Conservation (phyloP, 1,140 invertebrate species). For the Lasioglossum baleicum region DNA sequence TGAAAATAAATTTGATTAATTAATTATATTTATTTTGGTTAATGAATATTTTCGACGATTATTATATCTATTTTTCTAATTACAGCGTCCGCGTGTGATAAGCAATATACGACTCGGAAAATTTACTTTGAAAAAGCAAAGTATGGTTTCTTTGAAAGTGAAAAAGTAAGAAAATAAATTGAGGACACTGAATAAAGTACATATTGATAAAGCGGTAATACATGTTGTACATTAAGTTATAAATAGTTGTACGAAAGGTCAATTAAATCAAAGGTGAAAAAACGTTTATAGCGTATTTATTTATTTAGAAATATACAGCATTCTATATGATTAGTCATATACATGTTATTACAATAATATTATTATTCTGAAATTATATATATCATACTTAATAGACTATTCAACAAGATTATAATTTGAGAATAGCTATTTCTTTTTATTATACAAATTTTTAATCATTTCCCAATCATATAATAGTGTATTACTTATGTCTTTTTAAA, state of each 20-base stretch:
- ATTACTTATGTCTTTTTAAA: constrained; percentile 53
- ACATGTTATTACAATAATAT: constrained; percentile 77
- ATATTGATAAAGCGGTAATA: background rate
- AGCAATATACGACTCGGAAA: background rate
- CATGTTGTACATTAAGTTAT: constrained; percentile 8
- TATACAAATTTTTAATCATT: constrained; percentile 49
- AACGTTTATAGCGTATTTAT: constrained; percentile 69
- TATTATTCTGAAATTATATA: constrained; percentile 74
- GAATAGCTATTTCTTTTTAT: constrained; percentile 59
- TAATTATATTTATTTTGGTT: background rate
- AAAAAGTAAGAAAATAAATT: constrained; percentile 2
- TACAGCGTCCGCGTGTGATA: constrained; percentile 12
- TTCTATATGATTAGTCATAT: constrained; percentile 68
- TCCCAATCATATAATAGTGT: constrained; percentile 32
- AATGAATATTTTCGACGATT: constrained; percentile 7
- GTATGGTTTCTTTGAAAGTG: constrained; percentile 58
- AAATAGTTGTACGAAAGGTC: background rate
- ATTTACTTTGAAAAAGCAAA: constrained; percentile 63
- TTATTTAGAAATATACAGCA: constrained; percentile 78
- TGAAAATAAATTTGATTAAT: background rate
- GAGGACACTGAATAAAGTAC: too few relatives aligned
- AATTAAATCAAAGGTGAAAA: background rate
- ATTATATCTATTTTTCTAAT: constrained; percentile 19
- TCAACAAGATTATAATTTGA: constrained; percentile 63
- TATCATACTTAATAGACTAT: constrained; percentile 66